Conservation (phyloP, 2,797 vertebrate genomes). For the Aulostomus chinensis region DNA sequence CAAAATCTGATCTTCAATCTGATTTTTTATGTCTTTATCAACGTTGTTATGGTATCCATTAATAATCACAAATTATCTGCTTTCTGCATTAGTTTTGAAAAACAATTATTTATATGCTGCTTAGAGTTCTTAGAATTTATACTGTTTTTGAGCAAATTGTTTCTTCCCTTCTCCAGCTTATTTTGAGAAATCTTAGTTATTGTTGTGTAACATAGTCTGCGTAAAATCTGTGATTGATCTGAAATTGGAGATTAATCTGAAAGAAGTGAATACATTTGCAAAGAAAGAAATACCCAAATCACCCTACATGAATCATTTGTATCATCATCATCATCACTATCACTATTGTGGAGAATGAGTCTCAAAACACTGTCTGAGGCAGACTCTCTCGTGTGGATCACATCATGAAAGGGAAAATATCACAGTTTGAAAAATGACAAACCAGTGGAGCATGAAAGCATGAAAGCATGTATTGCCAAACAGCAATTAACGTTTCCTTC, state of each 20-base stretch:
- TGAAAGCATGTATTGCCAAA: conserved; percentile 69
- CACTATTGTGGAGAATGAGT: conserved; percentile 34
- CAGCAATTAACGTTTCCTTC: conserved; percentile 63
- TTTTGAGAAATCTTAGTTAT: too few species aligned
- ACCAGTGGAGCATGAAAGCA: conserved; percentile 69
- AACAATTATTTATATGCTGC: too few species aligned
- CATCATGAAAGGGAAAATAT: conserved; percentile 61
- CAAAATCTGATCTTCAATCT: too few species aligned
- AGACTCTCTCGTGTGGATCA: conserved; percentile 58
- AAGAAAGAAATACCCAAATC: not conserved
- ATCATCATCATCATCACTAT: conserved; percentile 3
- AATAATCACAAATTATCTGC: too few species aligned
- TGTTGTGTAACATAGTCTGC: too few species aligned
- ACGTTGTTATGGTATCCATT: too few species aligned
- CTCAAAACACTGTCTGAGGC: conserved; percentile 44
- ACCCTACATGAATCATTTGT: conserved; percentile 21
- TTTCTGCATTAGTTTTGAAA: too few species aligned
- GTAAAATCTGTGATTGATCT: not conserved
- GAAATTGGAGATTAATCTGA: not conserved
- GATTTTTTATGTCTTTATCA: too few species aligned
- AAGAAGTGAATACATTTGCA: not conserved
- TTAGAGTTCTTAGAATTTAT: too few species aligned
- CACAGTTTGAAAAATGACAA: conserved; percentile 69
- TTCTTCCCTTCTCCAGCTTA: too few species aligned
- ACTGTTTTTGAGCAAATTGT: too few species aligned